A percentile compares a stretch with the other conserved stretches of the same genome.
Conservation (phyloP, 2,113 vertebrate genomes). For the Pachypanchax playfairii region DNA sequence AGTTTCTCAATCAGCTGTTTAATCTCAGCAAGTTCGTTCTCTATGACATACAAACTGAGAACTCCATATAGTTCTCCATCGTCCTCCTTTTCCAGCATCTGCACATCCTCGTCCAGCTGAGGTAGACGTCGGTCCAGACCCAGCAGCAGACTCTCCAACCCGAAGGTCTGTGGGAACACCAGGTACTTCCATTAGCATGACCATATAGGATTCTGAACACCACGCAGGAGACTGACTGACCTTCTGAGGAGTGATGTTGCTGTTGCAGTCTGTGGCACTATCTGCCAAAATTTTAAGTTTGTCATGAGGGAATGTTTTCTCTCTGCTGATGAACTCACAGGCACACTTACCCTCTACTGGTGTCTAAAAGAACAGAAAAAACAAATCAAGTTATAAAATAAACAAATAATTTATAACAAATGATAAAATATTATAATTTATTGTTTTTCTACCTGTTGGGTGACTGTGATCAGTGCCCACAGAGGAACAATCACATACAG, state of each 20-base stretch:
- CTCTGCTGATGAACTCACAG: conserved; percentile 67
- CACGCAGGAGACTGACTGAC: conserved; percentile 33
- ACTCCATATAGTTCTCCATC: conserved; percentile 69
- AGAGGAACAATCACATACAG: conserved; percentile 14
- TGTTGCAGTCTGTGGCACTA: conserved; percentile 49
- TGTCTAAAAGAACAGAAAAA: conserved; percentile 27
- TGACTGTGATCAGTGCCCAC: conserved; percentile 42
- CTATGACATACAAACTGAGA: conserved; percentile 70
- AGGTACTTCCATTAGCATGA: background rate
- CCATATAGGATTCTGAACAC: too few species aligned
- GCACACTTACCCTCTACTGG: conserved; percentile 33
- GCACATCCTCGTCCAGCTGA: conserved; percentile 59
- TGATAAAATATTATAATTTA: background rate
- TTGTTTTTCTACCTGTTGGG: conserved; percentile 62
- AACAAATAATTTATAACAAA: background rate
- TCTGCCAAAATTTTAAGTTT: conserved; percentile 47
- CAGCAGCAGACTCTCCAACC: conserved; percentile 63
- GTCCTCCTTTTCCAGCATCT: conserved; percentile 66
- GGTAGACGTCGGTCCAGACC: conserved; percentile 66
- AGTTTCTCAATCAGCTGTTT: conserved; percentile 63
- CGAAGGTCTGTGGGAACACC: conserved; percentile 41
- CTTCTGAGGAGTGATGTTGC: conserved; percentile 52
- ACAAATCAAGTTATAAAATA: background rate
- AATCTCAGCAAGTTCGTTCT: conserved; percentile 75
- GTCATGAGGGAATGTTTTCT: conserved; percentile 60